Conservation (phyloP, 2,888 invertebrate genomes). For the Hemaris fuciformis region DNA sequence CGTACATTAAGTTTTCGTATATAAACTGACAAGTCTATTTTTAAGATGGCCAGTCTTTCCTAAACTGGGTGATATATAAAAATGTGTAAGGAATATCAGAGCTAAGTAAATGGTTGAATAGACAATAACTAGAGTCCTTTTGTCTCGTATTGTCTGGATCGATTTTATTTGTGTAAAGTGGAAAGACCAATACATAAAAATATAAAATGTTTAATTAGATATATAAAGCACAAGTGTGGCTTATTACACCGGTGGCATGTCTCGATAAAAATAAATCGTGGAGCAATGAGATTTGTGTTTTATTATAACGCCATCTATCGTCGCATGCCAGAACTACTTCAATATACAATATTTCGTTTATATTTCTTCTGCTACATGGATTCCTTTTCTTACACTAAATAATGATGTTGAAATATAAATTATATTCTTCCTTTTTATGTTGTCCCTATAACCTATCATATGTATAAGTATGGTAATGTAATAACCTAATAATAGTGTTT, state of each 20-base stretch:
- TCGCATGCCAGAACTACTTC: neutral
- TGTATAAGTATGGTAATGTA: too few species aligned
- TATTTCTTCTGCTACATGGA: too few species aligned
- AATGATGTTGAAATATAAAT: too few species aligned
- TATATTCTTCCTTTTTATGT: too few species aligned
- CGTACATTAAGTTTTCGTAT: too few species aligned
- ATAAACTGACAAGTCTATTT: too few species aligned
- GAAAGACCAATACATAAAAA: neutral
- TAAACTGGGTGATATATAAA: neutral
- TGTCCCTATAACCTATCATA: too few species aligned
- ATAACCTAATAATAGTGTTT: too few species aligned
- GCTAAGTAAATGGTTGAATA: neutral
- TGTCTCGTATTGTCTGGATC: neutral
- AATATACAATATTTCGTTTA: too few species aligned
- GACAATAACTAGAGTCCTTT: neutral
- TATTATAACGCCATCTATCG: neutral
- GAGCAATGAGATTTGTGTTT: neutral
- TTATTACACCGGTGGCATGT: constrained; percentile 6
- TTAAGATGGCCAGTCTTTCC: too few species aligned
- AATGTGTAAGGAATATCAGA: neutral
- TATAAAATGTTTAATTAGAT: neutral
- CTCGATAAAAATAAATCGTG: constrained; percentile 1
- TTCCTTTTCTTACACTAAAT: too few species aligned
- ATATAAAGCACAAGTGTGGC: constrained; percentile 10
- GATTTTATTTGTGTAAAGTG: neutral